Evolutionary conservation across 2,888 invertebrate genomes (phyloP), one percentile per base, ranked within the genome.

Genomic region (Sipunculus nudus): DNA sequence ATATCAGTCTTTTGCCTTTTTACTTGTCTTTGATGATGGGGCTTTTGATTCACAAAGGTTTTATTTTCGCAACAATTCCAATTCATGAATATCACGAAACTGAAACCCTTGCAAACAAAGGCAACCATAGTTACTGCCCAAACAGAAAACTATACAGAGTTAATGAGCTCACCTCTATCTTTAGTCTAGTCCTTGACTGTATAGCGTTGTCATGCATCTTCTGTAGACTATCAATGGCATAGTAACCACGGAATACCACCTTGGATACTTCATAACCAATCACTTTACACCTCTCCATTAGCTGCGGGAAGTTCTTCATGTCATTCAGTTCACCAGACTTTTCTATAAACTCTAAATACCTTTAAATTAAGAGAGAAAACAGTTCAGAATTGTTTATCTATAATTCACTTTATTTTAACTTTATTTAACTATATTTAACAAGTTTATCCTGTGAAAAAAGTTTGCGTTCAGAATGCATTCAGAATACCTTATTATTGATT

Each of bases 191-290:
- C 45, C 79, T 65, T 26, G 72, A 67, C 49, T 74, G 72, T 16
- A 79, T 76, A 31, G 80, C 74, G n/a, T 68, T 64, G 57, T 81
- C 78, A 63, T 81, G 81, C 60, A 80, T 70, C 31, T 59, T 66
- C 63, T 81, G 80, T 26, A 81, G 71, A 31, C 71, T 74, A 4
- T 75, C 73, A 58, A 76, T 75, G 29, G 79, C 78, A 61, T 71
- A 75, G 59, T 80, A 81, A 2, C 81, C 81, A 31, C 80, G 61
- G 61, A 77, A 81, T 5, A 79, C 78, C 2, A 81, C 77, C 65
- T 80, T 80, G 41, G 76, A 73, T 1, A 80, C 72, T 19, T 65
- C 63, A 53, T 76, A 78, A 2, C 81, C 80, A 57, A 78, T 79
- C 41, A 59, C 57, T 29, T 75, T 72, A 47, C 78, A 74, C 16